Base-by-base conservation (phyloP, 1,140 invertebrate species). In the Drosophila baimaii region DNA sequence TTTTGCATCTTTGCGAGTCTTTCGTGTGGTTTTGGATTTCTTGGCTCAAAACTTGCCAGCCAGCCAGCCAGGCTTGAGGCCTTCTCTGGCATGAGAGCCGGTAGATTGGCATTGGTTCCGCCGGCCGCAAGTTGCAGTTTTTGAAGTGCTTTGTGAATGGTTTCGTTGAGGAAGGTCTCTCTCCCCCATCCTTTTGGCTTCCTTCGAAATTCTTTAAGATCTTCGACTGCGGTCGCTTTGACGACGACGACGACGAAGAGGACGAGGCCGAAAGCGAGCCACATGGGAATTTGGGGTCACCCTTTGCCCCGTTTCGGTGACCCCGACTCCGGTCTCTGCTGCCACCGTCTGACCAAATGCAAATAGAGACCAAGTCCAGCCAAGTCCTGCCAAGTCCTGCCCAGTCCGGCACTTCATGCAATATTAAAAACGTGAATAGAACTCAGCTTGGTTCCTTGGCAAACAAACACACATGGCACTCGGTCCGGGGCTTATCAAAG, bases 191-290 rank as follows among this genome's bases (percentile, higher is more conserved):
- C 55, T 13, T 0, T 23, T 15, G 65, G 78, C 72, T 62, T 84
- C 77, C 75, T 91, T 71, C 56, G 56, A 89, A 91, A 90, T 91
- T 91, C 89, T 90, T 91, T 91, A 91, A 91, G 89, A 91, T 91
- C 85, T 91, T 79, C 81, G 81, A 81, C 69, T 91, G 89, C 72
- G 89, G 89, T 91, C 81, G 81, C 79, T 91, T 91, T 91, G 89
- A 91, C 83, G 59, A 89, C 84, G 66, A 52, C 29, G n/a, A 77
- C 58, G 55, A 41, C 37, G 54, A n/a, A n/a, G n/a, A n/a, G n/a
- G n/a, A n/a, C n/a, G n/a, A n/a, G n/a, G n/a, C n/a, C n/a, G n/a
- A n/a, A n/a, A n/a, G n/a, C n/a, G 25, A 25, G 15, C 19, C 25
- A 57, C n/a, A 33, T 29, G 63, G 56, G 51, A n/a, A 25, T 23